These are phyloP conservation scores for Argya squamiceps DNA, from an alignment of 2,797 vertebrate genomes.

Conservation along the genomic window DNA sequence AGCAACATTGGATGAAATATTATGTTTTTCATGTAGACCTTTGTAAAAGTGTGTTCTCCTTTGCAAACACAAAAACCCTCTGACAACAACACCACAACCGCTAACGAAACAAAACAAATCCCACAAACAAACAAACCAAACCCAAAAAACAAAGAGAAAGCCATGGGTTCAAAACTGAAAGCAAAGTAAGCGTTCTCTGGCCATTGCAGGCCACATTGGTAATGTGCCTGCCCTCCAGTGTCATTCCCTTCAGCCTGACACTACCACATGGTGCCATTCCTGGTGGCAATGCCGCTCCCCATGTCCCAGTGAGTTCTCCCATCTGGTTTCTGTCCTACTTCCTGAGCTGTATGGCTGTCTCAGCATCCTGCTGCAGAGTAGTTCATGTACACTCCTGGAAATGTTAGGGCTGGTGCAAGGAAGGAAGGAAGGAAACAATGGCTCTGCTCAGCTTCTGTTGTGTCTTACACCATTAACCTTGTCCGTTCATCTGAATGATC, in stretches of 20 bases:
- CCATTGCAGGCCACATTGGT: fast-evolving
- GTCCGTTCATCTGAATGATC: background rate
- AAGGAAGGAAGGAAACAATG: background rate
- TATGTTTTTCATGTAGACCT: background rate
- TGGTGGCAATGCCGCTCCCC: background rate
- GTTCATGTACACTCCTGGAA: background rate
- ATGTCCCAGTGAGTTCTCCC: background rate
- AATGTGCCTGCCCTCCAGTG: background rate
- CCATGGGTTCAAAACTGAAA: background rate
- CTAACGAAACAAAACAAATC: background rate
- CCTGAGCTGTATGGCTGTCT: fast-evolving
- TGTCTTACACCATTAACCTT: background rate
- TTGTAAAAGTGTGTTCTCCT: background rate
- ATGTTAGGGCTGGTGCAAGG: background rate
- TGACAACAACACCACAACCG: background rate
- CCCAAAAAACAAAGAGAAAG: background rate
- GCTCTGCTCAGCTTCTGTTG: background rate
- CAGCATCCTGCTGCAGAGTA: background rate
- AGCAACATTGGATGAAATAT: background rate
- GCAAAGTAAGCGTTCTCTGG: background rate
- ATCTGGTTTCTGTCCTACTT: background rate
- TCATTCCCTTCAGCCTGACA: background rate
- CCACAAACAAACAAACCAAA: background rate
- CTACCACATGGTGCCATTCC: fast-evolving
- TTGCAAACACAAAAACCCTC: background rate